Conservation (phyloP, 2,797 vertebrate genomes). For the Neosilurus mollespiculum region DNA sequence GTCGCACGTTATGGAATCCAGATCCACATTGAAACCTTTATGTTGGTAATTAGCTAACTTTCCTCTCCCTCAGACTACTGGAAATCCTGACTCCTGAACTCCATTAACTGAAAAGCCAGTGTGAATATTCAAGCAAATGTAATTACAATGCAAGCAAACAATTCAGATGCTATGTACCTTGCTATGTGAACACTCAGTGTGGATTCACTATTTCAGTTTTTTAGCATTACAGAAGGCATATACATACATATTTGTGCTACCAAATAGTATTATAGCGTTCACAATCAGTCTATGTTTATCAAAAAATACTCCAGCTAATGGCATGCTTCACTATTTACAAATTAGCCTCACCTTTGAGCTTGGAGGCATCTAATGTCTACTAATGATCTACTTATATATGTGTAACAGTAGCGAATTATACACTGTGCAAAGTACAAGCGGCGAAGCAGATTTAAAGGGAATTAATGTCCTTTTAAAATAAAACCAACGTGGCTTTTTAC, state of each 20-base stretch:
- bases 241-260: background rate
- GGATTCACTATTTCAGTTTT: background rate
- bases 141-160: background rate
- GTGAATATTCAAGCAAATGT: conserved; percentile 8
- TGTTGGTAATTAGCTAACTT: background rate
- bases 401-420: background rate
- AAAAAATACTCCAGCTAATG: background rate
- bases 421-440: background rate
- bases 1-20: background rate
- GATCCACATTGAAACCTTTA: background rate
- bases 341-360: background rate
- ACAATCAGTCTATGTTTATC: background rate
- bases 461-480: background rate
- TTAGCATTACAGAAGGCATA: background rate
- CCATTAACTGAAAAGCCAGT: background rate
- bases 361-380: background rate
- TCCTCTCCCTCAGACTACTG: too few relatives aligned
- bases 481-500: background rate
- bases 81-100: background rate
- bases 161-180: background rate
- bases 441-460: background rate
- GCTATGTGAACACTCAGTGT: background rate
- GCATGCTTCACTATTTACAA: background rate
- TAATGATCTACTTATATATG: background rate
- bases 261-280: background rate